These are phyloP conservation scores for Darevskia nairensis DNA, from an alignment of 2,797 vertebrate genomes.

Conservation along the genomic window DNA sequence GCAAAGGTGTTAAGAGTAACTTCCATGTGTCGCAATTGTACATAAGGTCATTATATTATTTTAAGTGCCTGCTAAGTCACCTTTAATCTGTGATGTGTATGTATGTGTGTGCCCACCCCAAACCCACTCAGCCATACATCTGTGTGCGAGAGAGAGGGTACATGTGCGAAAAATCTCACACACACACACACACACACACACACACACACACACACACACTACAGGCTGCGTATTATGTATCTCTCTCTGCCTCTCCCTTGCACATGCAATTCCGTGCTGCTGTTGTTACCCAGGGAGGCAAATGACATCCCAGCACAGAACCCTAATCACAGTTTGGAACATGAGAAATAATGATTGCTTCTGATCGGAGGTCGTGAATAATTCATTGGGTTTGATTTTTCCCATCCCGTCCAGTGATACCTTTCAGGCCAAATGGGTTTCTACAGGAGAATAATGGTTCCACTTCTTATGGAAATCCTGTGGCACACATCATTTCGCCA, in stretches of 20 bases:
- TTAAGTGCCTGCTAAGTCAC: neutral
- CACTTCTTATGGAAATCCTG: conserved; percentile 84
- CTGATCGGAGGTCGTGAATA: conserved; percentile 82
- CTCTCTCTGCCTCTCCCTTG: neutral
- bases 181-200: conserved; percentile 61
- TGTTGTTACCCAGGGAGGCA: conserved; percentile 74
- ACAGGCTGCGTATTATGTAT: conserved; percentile 46
- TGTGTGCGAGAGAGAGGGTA: conserved; percentile 9
- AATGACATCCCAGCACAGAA: conserved; percentile 79
- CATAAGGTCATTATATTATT: neutral
- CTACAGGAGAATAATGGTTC: conserved; percentile 83
- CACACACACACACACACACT: conserved; percentile 45
- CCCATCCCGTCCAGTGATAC: conserved; percentile 80
- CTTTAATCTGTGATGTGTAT: neutral
- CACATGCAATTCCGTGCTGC: conserved; percentile 58
- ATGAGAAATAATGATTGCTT: conserved; percentile 84
- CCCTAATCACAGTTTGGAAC: conserved; percentile 82
- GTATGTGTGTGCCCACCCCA: neutral
- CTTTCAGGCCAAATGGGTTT: conserved; percentile 84
- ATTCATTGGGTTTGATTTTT: conserved; percentile 83
- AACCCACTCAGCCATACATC: too few relatives aligned
- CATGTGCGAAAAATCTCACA: conserved; percentile 69
- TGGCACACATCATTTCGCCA: conserved; percentile 82
- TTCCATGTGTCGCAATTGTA: neutral
- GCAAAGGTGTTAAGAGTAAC: neutral